phyloP scores from a whole-genome alignment of 2,797 vertebrate genomes.

The Anas acuta region DNA sequence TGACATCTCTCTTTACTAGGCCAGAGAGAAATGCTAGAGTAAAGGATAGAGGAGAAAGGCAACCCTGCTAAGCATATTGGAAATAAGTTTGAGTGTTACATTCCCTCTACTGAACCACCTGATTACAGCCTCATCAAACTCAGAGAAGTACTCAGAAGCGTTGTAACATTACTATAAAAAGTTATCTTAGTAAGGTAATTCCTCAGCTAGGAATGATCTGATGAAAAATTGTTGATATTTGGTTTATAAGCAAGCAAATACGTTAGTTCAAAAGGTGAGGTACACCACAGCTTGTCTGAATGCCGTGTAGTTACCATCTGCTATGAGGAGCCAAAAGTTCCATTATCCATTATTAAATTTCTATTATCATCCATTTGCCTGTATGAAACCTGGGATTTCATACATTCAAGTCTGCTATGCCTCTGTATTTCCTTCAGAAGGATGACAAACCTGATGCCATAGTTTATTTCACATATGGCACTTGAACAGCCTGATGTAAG shows the following conservation, averaged over 20 bases:
- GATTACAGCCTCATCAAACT: neutral
- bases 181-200: neutral
- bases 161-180: neutral
- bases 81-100: neutral
- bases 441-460: neutral
- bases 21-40: neutral
- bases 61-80: neutral
- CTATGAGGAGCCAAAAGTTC: neutral
- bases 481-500: neutral
- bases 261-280: neutral
- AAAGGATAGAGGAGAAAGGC: neutral
- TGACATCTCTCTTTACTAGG: neutral
- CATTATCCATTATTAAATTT: neutral
- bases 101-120: neutral
- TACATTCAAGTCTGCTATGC: neutral
- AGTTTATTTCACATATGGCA: neutral
- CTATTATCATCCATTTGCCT: neutral
- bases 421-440: neutral
- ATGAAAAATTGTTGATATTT: neutral
- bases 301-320: neutral
- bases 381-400: neutral
- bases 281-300: neutral
- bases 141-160: neutral
- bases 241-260: neutral
- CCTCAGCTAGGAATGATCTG: neutral